Evolutionary conservation across 2,888 invertebrate species (phyloP).

Genomic region (Synanthedon vespiformis): DNA sequence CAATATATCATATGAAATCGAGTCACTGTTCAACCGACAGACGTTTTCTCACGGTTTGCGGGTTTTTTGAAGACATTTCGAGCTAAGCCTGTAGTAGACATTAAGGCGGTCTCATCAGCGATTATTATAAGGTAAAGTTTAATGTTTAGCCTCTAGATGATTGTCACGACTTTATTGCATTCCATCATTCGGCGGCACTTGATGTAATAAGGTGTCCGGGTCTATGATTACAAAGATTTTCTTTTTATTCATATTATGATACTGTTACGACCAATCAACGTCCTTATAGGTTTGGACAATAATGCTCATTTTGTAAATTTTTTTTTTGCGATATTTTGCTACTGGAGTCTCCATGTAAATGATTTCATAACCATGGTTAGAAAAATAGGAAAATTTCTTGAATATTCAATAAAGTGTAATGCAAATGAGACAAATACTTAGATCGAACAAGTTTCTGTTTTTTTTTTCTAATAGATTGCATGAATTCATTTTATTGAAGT

Average conservation of each 20-base stretch:
- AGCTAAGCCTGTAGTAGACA: conserved; percentile 25
- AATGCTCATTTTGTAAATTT: not conserved
- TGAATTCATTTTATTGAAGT: too few relatives aligned
- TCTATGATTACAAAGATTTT: too few relatives aligned
- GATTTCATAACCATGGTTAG: too few relatives aligned
- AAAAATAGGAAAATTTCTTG: too few relatives aligned
- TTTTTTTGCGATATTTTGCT: too few relatives aligned
- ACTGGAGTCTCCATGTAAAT: too few relatives aligned
- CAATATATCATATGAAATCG: conserved; percentile 59
- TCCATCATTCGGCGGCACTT: conserved; percentile 14
- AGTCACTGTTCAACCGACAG: conserved; percentile 53
- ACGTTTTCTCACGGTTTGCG: conserved; percentile 52
- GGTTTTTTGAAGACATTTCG: conserved; percentile 21
- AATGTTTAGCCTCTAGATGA: conserved; percentile 54
- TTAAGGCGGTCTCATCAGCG: conserved; percentile 30
- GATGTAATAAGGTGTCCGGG: not conserved
- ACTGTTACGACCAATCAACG: too few relatives aligned
- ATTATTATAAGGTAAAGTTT: conserved; percentile 45
- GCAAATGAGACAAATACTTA: too few relatives aligned
- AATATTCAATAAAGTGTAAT: too few relatives aligned
- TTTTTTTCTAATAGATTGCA: too few relatives aligned
- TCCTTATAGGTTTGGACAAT: not conserved
- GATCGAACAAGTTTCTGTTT: too few relatives aligned
- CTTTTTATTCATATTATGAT: too few relatives aligned
- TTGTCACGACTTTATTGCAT: conserved; percentile 47